Conservation (phyloP, 2,888 invertebrate species). For the Leptinotarsa tumamoca region DNA sequence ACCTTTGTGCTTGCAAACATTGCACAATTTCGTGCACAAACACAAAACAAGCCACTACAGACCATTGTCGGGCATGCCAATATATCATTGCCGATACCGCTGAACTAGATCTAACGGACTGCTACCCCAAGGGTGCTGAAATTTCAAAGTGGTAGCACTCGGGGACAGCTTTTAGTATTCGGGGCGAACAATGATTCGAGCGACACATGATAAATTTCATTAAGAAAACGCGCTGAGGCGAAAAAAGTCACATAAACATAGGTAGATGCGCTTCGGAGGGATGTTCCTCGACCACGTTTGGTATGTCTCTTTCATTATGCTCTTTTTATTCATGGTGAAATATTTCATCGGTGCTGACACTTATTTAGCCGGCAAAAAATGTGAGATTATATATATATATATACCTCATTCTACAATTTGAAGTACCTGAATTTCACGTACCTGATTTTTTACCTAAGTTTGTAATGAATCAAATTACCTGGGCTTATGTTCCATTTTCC, state of each 20-base stretch:
- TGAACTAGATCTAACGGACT: conserved; percentile 62
- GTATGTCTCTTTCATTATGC: conserved; percentile 52
- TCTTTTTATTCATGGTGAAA: conserved; percentile 54
- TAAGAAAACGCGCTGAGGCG: conserved; percentile 59
- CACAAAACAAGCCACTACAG: conserved; percentile 61
- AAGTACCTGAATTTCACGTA: too few species aligned
- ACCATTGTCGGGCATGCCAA: conserved; percentile 47
- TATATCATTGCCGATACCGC: conserved; percentile 55
- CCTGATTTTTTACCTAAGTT: too few species aligned
- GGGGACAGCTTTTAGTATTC: conserved; percentile 51
- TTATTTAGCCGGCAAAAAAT: conserved; percentile 51
- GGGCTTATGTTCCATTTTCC: too few species aligned
- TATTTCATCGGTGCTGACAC: conserved; percentile 54
- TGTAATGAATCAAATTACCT: too few species aligned
- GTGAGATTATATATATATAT: conserved; percentile 26
- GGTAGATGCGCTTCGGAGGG: conserved; percentile 57
- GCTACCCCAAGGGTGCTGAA: conserved; percentile 44
- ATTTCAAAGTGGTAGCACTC: conserved; percentile 53
- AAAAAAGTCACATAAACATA: conserved; percentile 61
- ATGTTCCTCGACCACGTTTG: conserved; percentile 59
- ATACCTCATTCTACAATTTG: too few species aligned
- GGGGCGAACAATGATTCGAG: conserved; percentile 56
- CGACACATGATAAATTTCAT: conserved; percentile 66
- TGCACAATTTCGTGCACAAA: conserved; percentile 60
- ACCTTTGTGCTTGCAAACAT: conserved; percentile 61